Evolutionary conservation across 2,888 invertebrate genomes (phyloP), one percentile per base, ranked within the genome.

Genomic region (Unio pictorum): DNA sequence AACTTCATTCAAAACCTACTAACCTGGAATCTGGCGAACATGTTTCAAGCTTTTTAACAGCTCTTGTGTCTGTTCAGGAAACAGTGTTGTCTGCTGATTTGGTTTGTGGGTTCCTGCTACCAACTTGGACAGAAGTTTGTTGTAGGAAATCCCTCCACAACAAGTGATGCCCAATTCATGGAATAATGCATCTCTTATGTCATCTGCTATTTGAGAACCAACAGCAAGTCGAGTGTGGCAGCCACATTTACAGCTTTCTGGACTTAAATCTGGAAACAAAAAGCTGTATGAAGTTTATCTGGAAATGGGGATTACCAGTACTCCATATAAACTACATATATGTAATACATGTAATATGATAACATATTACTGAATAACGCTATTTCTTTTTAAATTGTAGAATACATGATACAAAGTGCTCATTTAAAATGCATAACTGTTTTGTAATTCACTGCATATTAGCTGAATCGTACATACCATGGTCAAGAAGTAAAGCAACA

Each of bases 81-180:
- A 94, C 76, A 95, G 91, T 45, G 94, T 92, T 0, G 95, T 95
- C 90, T 96, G 96, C 85, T 95, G 93, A 89, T 95, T 94, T 8
- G 96, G 96, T 76, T 93, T 90, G 67, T 86, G 85, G 8, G 79
- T 74, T 23, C 88, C 86, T 11, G 82, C 86, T 1, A 87, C 93
- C 75, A 96, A 90, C 91, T 96, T 96, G 4, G 96, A 94, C 85
- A 96, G 89, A 72, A 96, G 90, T 90, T 96, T 96, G 89, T 96
- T 96, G 84, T 95, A 94, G 55, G 94, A 94, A 74, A 96, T 92
- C 64, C 96, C 96, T 56, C 95, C 95, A 91, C 95, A 95, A 81
- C 93, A 93, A 3, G 95, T 95, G 73, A 95, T 92, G 66, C 94
- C 93, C 78, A 95, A 91, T 77, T 94, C 93, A 71, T 92, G 91